A percentile compares a stretch with the other conserved stretches of the same genome.
Evolutionary conservation across 1,140 invertebrate species (phyloP).

Genomic region (Drosophila pruinosa): DNA sequence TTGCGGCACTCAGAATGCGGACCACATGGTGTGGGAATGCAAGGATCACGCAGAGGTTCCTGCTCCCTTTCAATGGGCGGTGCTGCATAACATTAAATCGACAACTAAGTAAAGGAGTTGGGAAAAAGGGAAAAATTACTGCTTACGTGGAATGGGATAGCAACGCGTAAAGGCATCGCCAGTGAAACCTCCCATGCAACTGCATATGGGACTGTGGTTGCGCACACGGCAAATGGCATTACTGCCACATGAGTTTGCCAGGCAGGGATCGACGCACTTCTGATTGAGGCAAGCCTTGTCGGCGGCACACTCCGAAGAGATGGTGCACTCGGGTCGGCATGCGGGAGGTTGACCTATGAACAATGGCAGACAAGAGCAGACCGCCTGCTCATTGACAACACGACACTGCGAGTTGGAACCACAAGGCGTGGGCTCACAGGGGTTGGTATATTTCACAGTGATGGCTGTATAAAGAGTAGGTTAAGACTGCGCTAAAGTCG

Average conservation of each 20-base stretch:
- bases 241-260: conserved; percentile 87
- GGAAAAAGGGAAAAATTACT: neutral
- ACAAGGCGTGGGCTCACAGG: conserved; percentile 87
- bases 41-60: conserved; percentile 86
- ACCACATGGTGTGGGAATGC: conserved; percentile 91
- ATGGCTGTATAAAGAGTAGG: conserved; percentile 67
- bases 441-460: conserved; percentile 82
- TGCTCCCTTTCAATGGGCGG: conserved; percentile 86
- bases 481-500: neutral
- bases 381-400: conserved; percentile 85
- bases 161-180: conserved; percentile 88
- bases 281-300: conserved; percentile 88
- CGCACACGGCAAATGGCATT: conserved; percentile 89
- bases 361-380: conserved; percentile 86
- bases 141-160: conserved; percentile 85
- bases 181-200: conserved; percentile 85
- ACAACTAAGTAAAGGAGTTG: neutral
- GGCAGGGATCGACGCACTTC: conserved; percentile 88
- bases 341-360: conserved; percentile 86
- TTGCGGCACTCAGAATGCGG: conserved; percentile 91
- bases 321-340: conserved; percentile 87
- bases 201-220: conserved; percentile 89
- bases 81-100: conserved; percentile 83
- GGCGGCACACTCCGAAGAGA: conserved; percentile 87
- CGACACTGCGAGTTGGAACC: conserved; percentile 87